Evolutionary conservation across 2,113 vertebrate genomes (phyloP).

Genomic region (Onychorhynchus coronatus): DNA sequence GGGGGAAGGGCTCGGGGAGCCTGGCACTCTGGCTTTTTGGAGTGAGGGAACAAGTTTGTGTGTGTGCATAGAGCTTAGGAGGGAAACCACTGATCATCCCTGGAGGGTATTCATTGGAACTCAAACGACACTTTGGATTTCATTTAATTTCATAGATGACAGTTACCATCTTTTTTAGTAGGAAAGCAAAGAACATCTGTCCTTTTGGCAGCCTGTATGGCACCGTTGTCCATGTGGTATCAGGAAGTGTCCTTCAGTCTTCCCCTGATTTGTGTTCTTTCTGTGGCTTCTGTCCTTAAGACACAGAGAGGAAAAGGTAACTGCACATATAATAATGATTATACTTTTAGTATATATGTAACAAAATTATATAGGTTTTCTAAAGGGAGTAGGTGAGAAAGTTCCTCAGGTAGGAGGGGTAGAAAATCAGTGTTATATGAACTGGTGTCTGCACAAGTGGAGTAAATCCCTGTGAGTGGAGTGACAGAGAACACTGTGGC

Average conservation of each 20-base stretch:
- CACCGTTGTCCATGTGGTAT: neutral
- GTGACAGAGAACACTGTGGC: fast-evolving
- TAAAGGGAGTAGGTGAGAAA: neutral
- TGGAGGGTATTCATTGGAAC: neutral
- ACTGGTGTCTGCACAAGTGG: fast-evolving
- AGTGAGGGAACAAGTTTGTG: neutral
- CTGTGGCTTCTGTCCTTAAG: neutral
- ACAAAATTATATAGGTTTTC: neutral
- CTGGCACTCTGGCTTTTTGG: neutral
- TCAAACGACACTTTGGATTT: neutral
- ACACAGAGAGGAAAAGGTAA: neutral
- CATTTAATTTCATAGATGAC: neutral
- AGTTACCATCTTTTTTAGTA: neutral
- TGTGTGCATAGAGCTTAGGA: neutral
- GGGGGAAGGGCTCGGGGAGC: too few relatives aligned
- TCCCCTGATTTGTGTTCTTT: neutral
- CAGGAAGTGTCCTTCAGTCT: neutral
- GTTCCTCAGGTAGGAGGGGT: neutral
- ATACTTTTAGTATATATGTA: neutral
- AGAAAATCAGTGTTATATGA: neutral
- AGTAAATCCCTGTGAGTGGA: neutral
- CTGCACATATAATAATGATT: neutral
- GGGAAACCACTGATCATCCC: neutral
- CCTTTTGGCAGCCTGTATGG: neutral
- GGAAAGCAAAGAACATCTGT: slow-evolving; percentile 30